Percentiles rank a stretch among this genome's conserved stretches.
phyloP scores from a whole-genome alignment of 53 echinoderm and acorn worm genomes.

The Zoroaster sp. region DNA sequence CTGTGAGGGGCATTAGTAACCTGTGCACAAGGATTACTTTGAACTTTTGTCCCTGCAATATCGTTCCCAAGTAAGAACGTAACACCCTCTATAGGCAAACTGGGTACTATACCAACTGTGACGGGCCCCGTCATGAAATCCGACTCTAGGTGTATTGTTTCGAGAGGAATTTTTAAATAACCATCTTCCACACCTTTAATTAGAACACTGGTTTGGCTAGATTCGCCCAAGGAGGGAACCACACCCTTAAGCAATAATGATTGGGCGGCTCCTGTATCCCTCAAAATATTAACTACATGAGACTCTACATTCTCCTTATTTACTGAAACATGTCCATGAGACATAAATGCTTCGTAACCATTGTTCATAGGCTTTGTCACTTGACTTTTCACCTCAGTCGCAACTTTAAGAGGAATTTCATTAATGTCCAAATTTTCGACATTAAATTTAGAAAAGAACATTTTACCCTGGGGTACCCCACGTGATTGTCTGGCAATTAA shows the following conservation, averaged over 20 bases:
- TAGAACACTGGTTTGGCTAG: too few species aligned
- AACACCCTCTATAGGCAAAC: neutral
- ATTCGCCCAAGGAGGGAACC: too few species aligned
- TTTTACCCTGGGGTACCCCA: neutral
- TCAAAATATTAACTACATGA: neutral
- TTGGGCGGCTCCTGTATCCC: slow-evolving; percentile 2
- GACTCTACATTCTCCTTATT: neutral
- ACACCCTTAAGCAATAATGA: neutral
- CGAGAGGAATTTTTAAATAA: neutral
- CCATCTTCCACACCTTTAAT: neutral
- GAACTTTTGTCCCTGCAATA: slow-evolving; percentile 9
- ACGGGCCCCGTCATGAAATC: neutral
- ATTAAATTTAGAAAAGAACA: neutral
- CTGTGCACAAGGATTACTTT: neutral
- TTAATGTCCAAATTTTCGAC: too few species aligned
- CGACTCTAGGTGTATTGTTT: neutral
- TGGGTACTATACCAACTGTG: neutral
- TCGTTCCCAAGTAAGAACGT: slow-evolving; percentile 13
- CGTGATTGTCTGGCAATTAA: neutral
- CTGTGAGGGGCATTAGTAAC: neutral
- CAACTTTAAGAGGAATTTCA: too few species aligned
- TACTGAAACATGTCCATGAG: neutral
- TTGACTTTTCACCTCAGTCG: too few species aligned
- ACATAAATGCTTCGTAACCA: slow-evolving; percentile 32
- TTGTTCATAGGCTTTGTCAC: too few species aligned